Base-by-base conservation (phyloP, 2,888 invertebrate genomes). In the Stramonita haemastoma region DNA sequence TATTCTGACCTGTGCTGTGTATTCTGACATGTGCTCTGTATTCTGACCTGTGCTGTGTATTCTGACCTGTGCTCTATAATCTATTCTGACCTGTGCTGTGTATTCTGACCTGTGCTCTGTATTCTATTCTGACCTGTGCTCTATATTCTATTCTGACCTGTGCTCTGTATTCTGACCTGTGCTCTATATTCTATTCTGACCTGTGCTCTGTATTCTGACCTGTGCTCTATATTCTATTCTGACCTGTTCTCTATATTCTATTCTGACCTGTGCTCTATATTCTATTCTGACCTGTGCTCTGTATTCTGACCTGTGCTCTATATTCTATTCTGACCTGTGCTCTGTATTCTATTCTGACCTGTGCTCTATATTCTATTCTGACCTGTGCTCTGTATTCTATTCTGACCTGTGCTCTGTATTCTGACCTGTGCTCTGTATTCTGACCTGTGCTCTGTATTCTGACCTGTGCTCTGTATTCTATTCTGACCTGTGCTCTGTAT, bases 331-430 rank as follows among this genome's bases (percentile, higher is more conserved):
- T 36, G 93, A 98, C 99, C 97, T 98, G 98, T 19, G 98, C 98
- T 94, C 98, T 97, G n/a, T n/a, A n/a, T n/a, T n/a, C n/a, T n/a
- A n/a, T n/a, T n/a, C n/a, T n/a, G n/a, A n/a, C 26, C 66, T 66
- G 2, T 66, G 13, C 66, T 66, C 26, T 13, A 66, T 66, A 17
- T 46, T 46, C n/a, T 57, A 17, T 70, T 70, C 73, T 36, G 93
- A 98, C 99, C 97, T 98, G 98, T 19, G 98, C 98, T 94, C 98
- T 97, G n/a, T n/a, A n/a, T n/a, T n/a, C n/a, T n/a, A n/a, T n/a
- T n/a, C n/a, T n/a, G n/a, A n/a, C 26, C 66, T 66, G 2, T 66
- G 13, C 66, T 66, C 26, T 13, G 13, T 66, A 17, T 46, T 46
- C n/a, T 57, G n/a, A n/a, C n/a, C n/a, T n/a, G n/a, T n/a, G n/a